Base-by-base conservation (phyloP, 2,113 vertebrate genomes). In the Pungitius pungitius region DNA sequence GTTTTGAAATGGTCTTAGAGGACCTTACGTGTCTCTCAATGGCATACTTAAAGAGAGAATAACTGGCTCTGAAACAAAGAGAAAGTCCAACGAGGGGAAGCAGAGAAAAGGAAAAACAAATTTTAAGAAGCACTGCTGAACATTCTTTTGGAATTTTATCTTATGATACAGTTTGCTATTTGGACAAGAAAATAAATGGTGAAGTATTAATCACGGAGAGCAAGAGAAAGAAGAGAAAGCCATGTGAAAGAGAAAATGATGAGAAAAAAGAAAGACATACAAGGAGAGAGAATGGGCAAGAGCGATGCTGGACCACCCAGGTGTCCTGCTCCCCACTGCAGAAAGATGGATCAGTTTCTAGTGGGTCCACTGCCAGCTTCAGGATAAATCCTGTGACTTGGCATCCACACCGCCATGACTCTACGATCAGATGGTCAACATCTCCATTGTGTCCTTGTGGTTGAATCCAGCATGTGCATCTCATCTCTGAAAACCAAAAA, bases 1-100 rank as follows among this genome's bases (percentile, higher is more conserved):
- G 92, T 93, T 95, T 94, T 95, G 93, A 95, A 96, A 96, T 94
- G 93, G 92, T 94, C 94, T 94, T 93, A 90, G 93, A 94, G 93
- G 93, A 93, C 92, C 95, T 93, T 92, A 92, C 94, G 93, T 94
- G 93, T 95, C 92, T 92, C 93, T 91, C 92, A 86, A 89, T 88
- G 84, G 75, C 78, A 64, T 55, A 68, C 75, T 76, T 81, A 82
- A 69, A 84, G 77, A 83, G 80, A 78, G 86, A 75, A 88, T 69
- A 81, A 85, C 77, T 87, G 88, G 82, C 84, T 80, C 43, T 20
- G 57, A 85, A 85, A 84, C 83, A 85, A 78, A 74, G 80, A 67
- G 54, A 67, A 26, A 85, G 55, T 72, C 61, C n/a, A 42, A 82
- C 4, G 65, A 72, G 45, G 71, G 63, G 56, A 73, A 69, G 75